A percentile compares a stretch with the other conserved stretches of the same genome.
These are phyloP conservation scores for Nebria brevicollis DNA, from an alignment of 2,888 invertebrate species.

Conservation along the genomic window DNA sequence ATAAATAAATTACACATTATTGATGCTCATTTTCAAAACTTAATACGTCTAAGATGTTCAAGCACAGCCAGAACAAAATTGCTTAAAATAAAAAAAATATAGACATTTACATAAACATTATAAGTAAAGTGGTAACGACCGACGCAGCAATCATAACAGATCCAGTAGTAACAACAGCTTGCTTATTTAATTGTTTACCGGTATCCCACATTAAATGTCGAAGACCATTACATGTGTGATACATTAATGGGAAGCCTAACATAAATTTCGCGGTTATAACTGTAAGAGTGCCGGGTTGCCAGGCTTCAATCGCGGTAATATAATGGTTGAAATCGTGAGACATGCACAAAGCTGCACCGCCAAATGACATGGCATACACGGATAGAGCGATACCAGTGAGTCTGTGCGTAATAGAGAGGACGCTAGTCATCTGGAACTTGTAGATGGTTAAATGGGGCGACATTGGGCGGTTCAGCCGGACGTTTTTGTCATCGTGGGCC, in stretches of 20 bases:
- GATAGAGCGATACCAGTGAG: constrained; percentile 35
- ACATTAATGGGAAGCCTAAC: constrained; percentile 36
- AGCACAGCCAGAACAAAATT: constrained; percentile 11
- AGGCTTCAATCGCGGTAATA: constrained; percentile 32
- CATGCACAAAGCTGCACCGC: constrained; percentile 27
- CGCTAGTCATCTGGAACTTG: constrained; percentile 26
- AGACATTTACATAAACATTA: constrained; percentile 29
- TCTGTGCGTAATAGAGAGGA: constrained; percentile 41
- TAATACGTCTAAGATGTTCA: constrained; percentile 25
- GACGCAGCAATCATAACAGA: constrained; percentile 30
- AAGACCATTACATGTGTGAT: constrained; percentile 40
- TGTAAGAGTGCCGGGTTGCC: constrained; percentile 24
- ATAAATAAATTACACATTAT: constrained; percentile 28
- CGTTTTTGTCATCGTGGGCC: constrained; percentile 33
- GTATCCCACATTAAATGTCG: constrained; percentile 43
- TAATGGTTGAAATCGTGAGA: constrained; percentile 27
- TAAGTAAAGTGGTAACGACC: constrained; percentile 17
- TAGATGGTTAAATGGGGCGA: constrained; percentile 42
- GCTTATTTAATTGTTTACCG: constrained; percentile 32
- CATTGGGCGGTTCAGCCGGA: constrained; percentile 34
- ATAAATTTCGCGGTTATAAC: constrained; percentile 29
- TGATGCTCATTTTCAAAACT: constrained; percentile 8
- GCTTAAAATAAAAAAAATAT: constrained; percentile 10
- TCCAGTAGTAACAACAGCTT: constrained; percentile 40
- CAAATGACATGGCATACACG: constrained; percentile 28